Conservation (phyloP, 2,888 invertebrate species). For the Rotaria magnacalcarata region DNA sequence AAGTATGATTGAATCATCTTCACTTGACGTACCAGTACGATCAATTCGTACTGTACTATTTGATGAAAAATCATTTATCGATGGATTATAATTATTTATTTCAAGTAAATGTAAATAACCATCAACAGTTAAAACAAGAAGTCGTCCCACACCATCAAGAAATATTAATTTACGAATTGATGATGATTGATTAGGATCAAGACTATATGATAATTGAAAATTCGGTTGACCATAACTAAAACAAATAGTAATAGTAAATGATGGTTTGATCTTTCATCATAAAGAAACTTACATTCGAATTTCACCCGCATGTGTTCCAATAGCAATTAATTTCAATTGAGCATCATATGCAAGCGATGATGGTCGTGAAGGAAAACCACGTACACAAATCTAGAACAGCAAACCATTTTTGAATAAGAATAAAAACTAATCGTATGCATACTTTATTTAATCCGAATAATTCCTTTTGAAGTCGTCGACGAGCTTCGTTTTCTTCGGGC, state of each 20-base stretch:
- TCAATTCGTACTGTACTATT: neutral
- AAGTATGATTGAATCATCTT: neutral
- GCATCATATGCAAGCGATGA: constrained; percentile 89
- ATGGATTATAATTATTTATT: neutral
- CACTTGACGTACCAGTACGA: constrained; percentile 32
- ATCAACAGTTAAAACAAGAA: constrained; percentile 19
- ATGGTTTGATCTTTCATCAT: neutral
- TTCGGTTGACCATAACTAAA: constrained; percentile 33
- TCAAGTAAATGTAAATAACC: constrained; percentile 35
- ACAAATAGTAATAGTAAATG: neutral
- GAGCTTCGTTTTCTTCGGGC: constrained; percentile 26
- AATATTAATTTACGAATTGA: constrained; percentile 34
- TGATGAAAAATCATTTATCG: neutral
- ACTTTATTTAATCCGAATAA: constrained; percentile 45
- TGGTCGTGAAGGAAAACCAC: constrained; percentile 94
- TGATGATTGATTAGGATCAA: constrained; percentile 14
- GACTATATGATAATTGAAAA: constrained; percentile 37
- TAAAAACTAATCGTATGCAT: neutral
- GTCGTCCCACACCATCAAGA: neutral
- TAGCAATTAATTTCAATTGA: constrained; percentile 76
- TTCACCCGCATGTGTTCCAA: constrained; percentile 87
- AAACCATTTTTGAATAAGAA: constrained; percentile 62
- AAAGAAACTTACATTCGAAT: constrained; percentile 72
- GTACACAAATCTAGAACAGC: constrained; percentile 77
- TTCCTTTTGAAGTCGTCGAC: constrained; percentile 46